A percentile compares a stretch with the other conserved stretches of the same genome.
Conservation (phyloP, 2,113 vertebrate species). For the Pholis gunnellus region DNA sequence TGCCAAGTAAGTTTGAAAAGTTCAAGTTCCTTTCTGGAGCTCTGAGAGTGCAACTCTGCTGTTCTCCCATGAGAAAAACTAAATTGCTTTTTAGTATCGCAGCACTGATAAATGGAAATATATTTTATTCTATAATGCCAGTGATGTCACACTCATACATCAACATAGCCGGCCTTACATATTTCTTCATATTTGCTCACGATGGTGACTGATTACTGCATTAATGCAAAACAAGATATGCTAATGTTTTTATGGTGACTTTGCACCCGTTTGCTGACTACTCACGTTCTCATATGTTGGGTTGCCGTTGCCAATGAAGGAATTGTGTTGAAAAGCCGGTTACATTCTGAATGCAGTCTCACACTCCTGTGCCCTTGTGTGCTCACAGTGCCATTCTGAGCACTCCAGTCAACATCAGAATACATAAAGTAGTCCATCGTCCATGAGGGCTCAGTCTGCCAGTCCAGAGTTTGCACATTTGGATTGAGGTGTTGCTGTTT, state of each 20-base stretch:
- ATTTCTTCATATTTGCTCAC: background rate
- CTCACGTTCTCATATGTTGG: slow-evolving; percentile 4
- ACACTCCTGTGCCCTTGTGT: slow-evolving; percentile 36
- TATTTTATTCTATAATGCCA: background rate
- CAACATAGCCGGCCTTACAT: background rate
- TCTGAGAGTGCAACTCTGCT: slow-evolving; percentile 1
- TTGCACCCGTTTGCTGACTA: slow-evolving; percentile 13
- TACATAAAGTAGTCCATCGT: slow-evolving; percentile 28
- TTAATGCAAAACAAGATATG: background rate
- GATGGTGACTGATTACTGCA: background rate
- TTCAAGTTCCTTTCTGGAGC: background rate
- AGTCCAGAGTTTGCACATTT: slow-evolving; percentile 28
- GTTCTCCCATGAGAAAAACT: background rate
- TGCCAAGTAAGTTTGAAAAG: background rate
- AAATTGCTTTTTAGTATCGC: slow-evolving; percentile 14
- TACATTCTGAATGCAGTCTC: slow-evolving; percentile 48
- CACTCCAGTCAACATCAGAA: slow-evolving; percentile 59
- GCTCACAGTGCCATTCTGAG: slow-evolving; percentile 44
- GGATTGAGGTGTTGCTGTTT: slow-evolving; percentile 36
- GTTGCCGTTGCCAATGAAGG: slow-evolving; percentile 12
- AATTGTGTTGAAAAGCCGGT: slow-evolving; percentile 31
- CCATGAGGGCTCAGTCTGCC: slow-evolving; percentile 12
- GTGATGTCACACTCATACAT: slow-evolving; percentile 12
- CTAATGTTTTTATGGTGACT: background rate
- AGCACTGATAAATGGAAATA: slow-evolving; percentile 1